These are phyloP conservation scores for Aix galericulata DNA, from an alignment of 2,113 vertebrate species.

Conservation along the genomic window DNA sequence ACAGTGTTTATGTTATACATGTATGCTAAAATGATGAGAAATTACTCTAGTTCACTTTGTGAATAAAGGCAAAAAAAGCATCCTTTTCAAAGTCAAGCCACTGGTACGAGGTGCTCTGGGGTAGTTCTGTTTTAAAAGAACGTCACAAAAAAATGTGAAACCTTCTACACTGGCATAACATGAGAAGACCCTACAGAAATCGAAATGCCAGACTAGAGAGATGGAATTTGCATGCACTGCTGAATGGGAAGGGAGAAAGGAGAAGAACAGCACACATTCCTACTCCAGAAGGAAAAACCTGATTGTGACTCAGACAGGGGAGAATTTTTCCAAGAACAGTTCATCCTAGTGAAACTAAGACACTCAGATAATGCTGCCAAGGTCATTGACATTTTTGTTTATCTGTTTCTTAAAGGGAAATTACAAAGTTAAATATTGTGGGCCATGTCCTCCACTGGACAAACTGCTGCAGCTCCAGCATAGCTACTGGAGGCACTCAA, in stretches of 20 bases:
- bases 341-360: conserved; percentile 70
- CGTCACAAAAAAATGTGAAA: conserved; percentile 36
- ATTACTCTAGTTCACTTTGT: background rate
- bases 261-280: conserved; percentile 64
- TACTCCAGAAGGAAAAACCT: conserved; percentile 72
- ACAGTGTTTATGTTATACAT: background rate
- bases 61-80: background rate
- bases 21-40: background rate
- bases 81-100: background rate
- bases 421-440: background rate
- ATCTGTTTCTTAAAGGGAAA: conserved; percentile 48
- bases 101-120: background rate
- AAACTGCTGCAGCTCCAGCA: background rate
- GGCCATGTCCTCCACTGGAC: background rate
- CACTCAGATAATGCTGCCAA: conserved; percentile 59
- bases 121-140: background rate
- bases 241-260: conserved; percentile 47
- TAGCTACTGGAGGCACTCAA: background rate
- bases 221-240: conserved; percentile 35
- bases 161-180: conserved; percentile 6
- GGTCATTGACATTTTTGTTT: conserved; percentile 45
- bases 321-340: conserved; percentile 75
- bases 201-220: conserved; percentile 16
- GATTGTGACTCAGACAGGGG: conserved; percentile 66
- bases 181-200: conserved; percentile 37